phyloP scores from a whole-genome alignment of 2,113 vertebrate genomes.

The Dipodomys ordii region DNA sequence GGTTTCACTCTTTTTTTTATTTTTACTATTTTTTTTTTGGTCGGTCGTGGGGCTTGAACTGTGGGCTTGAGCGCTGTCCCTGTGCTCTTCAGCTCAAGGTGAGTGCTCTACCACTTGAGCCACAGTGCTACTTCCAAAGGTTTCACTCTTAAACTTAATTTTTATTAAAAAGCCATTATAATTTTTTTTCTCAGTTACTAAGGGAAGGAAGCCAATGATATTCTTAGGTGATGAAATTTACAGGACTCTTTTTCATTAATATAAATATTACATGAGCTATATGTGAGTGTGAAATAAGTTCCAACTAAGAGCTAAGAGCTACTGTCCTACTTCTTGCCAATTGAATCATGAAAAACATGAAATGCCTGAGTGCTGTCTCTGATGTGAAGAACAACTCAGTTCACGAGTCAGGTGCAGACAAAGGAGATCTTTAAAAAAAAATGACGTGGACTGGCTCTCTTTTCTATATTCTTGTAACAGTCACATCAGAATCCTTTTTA shows the following conservation, averaged over 20 bases:
- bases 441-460: background rate
- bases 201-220: slow-evolving; percentile 45
- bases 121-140: background rate
- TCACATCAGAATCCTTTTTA: slow-evolving; percentile 29
- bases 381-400: background rate
- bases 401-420: background rate
- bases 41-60: no score
- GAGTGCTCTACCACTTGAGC: no score
- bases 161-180: slow-evolving; percentile 32
- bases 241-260: slow-evolving; percentile 28
- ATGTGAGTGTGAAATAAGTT: background rate
- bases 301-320: slow-evolving; percentile 33
- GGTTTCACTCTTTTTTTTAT: background rate
- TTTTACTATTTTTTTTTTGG: no score
- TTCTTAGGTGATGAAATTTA: slow-evolving; percentile 36
- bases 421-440: background rate
- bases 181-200: background rate
- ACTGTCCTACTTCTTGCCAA: slow-evolving; percentile 30
- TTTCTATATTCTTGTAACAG: background rate
- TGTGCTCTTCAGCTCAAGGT: no score
- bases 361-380: background rate
- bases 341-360: slow-evolving; percentile 17
- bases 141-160: background rate
- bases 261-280: slow-evolving; percentile 34
- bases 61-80: no score